These are phyloP conservation scores for Serripes groenlandicus DNA, from an alignment of 2,888 invertebrate species.

Conservation along the genomic window DNA sequence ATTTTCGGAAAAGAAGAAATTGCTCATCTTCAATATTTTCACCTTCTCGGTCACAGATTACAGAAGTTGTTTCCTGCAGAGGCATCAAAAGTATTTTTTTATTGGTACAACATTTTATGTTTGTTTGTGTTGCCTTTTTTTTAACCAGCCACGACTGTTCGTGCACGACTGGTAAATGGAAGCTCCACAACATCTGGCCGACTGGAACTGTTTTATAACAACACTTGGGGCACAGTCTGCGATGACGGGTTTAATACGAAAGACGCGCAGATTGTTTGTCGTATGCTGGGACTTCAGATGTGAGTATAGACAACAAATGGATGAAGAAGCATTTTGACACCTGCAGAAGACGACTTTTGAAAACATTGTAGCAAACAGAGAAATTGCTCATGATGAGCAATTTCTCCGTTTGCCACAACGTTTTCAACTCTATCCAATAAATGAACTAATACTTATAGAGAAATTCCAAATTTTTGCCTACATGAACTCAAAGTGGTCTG, in stretches of 20 bases:
- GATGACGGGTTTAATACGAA: conserved; percentile 70
- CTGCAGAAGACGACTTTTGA: no score
- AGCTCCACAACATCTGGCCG: conserved; percentile 70
- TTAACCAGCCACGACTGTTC: conserved; percentile 50
- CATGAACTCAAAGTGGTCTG: no score
- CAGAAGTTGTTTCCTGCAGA: neutral
- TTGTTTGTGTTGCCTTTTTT: neutral
- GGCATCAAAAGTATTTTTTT: neutral
- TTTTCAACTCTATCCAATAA: no score
- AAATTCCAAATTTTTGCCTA: no score
- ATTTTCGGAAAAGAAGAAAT: neutral
- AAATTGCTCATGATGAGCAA: no score
- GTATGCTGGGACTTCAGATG: conserved; percentile 74
- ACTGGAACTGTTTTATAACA: conserved; percentile 72
- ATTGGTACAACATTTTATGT: neutral
- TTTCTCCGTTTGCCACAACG: no score
- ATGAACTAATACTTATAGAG: no score
- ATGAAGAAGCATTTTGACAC: no score
- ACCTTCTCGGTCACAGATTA: neutral
- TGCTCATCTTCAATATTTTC: neutral
- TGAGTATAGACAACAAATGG: no score
- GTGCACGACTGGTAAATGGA: conserved; percentile 70
- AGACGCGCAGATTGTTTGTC: conserved; percentile 72
- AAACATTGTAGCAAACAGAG: no score
- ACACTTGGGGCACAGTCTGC: conserved; percentile 77